Base-by-base conservation (phyloP, 2,113 vertebrate species). In the Clarias batrachus region DNA sequence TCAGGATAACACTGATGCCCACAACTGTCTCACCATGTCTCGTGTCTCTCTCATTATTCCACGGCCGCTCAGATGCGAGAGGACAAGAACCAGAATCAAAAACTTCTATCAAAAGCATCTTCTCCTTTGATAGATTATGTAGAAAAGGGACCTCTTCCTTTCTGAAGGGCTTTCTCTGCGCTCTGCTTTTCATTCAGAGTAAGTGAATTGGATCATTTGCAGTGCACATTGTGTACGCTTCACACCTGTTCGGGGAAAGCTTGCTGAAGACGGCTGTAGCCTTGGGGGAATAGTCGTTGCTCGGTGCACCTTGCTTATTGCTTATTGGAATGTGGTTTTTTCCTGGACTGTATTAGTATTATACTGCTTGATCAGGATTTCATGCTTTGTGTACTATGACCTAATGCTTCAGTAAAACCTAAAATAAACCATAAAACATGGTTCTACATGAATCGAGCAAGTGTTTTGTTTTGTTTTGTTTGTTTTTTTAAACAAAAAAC, bases 1-100 rank as follows among this genome's bases (percentile, higher is more conserved):
- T 89, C 78, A 89, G 84, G 23, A 73, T 74, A 83, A 56, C 33
- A 63, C 63, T 86, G 66, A 71, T 73, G 76, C 84, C 74, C 70
- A 84, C 62, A 70, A 79, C 54, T 82, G 54, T 52, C 52, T 70
- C 79, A 52, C 30, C 62, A n/a, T 65, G n/a, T 79, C 74, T 78
- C 33, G 60, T 37, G 41, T 77, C 41, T 80, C 63, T 70, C 60
- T 79, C 62, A 57, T 54, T 56, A 52, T 85, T 25, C 17, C 76
- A 54, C 60, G 30, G n/a, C 16, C 16, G 17, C 60, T 56, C 81
- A 73, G 30, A 84, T 17, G 27, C 56, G 62, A 33, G 5, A 77
- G 79, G 85, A 81, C 57, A 27, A 54, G 59, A 89, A 23, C 62
- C 85, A 54, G 57, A 86, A n/a, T 70, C 56, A 23, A 21, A 86